A percentile compares a stretch with the other conserved stretches of the same genome.
phyloP scores from a whole-genome alignment of 2,797 vertebrate genomes.

The Eutrigla gurnardus region DNA sequence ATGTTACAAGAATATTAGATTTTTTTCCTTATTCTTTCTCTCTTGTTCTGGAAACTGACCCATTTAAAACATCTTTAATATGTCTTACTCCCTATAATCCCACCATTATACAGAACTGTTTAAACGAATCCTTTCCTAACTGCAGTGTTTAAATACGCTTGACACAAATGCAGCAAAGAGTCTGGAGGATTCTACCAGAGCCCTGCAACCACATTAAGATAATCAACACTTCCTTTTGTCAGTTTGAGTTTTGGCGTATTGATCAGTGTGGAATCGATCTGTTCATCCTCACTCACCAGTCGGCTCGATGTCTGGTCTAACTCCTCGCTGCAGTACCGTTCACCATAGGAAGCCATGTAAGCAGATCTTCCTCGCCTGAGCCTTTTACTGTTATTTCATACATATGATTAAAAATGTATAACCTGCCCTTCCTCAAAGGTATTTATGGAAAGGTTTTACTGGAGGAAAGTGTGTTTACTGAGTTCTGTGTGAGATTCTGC shows the following conservation, averaged over 20 bases:
- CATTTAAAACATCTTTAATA: neutral
- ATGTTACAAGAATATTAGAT: conserved; percentile 26
- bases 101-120: neutral
- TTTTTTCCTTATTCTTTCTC: neutral
- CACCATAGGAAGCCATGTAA: neutral
- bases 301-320: neutral
- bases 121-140: neutral
- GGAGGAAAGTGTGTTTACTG: neutral
- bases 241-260: conserved; percentile 5
- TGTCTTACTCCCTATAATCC: neutral
- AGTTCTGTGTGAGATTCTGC: neutral
- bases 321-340: neutral
- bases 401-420: neutral
- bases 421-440: neutral
- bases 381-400: neutral
- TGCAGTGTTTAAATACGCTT: neutral
- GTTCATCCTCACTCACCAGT: neutral
- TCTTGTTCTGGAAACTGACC: neutral
- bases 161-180: neutral
- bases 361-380: neutral
- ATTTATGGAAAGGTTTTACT: neutral
- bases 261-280: conserved; percentile 12
- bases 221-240: neutral
- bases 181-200: accelerated
- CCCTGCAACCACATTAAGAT: neutral